Base-by-base conservation (phyloP, 2,888 invertebrate genomes). In the Byasa hedistus region DNA sequence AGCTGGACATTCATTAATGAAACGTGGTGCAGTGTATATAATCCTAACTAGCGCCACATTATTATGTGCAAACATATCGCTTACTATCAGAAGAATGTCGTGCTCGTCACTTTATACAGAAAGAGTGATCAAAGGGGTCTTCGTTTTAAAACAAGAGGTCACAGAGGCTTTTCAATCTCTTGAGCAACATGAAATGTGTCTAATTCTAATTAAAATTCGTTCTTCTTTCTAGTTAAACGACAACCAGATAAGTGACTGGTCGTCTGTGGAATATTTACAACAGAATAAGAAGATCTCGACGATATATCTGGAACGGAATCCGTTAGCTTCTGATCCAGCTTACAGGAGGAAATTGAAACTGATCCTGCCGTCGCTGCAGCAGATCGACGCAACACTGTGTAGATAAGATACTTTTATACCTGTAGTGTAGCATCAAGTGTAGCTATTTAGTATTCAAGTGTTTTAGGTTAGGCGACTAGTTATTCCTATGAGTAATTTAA, bases 321-420 rank as follows among this genome's bases (percentile, higher is more conserved):
- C 99, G 0, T 85, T 99, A 1, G 94, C 95, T 0, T 92, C 93
- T 51, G 98, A 92, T 91, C 93, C 96, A 0, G 96, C 95, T 74
- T 99, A 99, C 84, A 91, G 99, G 65, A 93, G 98, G 74, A 99
- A 99, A 87, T 92, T 99, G 56, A 98, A 97, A 86, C 88, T 99
- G 66, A 93, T 95, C 1, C 89, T 98, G 23, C 98, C 99, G 0
- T 94, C 95, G 76, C 88, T 99, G 36, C 93, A 94, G 68, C 99
- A 99, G 87, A 96, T 99, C 74, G 99, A 99, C 92, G 99, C 99
- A 12, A 99, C 98, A 12, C 87, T 98, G 77, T 98, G 97, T 92
- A 94, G 94, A 92, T 95, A 92, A 93, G 82, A 81, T 39, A 68
- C 61, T 62, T 68, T 64, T 63, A 65, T 63, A 61, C 68, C 48